Evolutionary conservation across 2,797 vertebrate species (phyloP), one percentile per base, ranked within the genome.

Genomic region (Chaunax sp.): DNA sequence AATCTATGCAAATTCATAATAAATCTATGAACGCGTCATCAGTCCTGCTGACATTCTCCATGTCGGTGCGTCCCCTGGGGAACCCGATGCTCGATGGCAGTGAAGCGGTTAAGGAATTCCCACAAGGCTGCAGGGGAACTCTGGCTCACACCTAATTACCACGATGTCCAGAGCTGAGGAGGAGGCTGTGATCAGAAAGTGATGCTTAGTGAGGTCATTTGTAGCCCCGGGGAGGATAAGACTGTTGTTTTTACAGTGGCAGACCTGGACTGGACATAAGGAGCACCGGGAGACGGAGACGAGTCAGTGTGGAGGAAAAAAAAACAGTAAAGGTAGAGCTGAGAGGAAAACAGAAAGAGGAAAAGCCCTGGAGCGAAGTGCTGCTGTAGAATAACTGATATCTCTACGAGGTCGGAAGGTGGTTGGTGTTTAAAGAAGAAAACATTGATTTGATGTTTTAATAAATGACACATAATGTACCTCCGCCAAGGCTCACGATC

Each of bases 1-100:
- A 85, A 80, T 84, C 69, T 77, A 74, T 87, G 85, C 78, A 77
- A 79, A 86, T 87, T 80, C 64, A 66, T 72, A 53, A 81, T 63
- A 69, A 69, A 83, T 84, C 72, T 83, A 19, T 64, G 63, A 87
- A 81, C 23, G 61, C 28, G 16, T 58, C 72, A 75, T 76, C 78
- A 52, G 58, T 59, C 50, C 76, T 28, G 15, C 72, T 74, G 81
- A 75, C 69, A 26, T 37, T 57, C 69, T 65, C 66, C 25, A 19
- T 55, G 69, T 76, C 15, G n/a, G 54, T 4, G 2, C 2, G n/a
- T 60, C 59, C 59, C 80, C 22, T 0, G 62, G 69, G 77, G 80
- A 85, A 76, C 55, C 62, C 72, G 62, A 1, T 8, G 70, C 60
- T 84, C 50, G 2, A 3, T 58, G 65, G 52, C 76, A 66, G 78